Evolutionary conservation across 2,113 vertebrate species (phyloP), one percentile per base, ranked within the genome.

Genomic region (Caranx melampygus): DNA sequence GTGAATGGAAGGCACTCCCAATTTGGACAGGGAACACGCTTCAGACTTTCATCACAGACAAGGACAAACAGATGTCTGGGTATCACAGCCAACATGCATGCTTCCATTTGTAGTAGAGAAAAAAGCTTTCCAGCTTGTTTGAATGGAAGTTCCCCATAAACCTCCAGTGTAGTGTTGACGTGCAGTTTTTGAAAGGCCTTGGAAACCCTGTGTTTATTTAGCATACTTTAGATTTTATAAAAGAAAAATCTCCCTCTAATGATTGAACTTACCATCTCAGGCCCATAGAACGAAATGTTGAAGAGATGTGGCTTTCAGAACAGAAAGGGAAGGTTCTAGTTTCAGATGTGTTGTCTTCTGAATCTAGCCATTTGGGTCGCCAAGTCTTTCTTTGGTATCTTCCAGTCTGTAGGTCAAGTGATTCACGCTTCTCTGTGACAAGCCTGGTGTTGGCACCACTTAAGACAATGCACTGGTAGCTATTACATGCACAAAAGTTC

Each of bases 21-120:
- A 81, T 87, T 88, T 90, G 83, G 89, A 91, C 90, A 87, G 15
- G 61, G 82, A 88, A 92, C 89, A 91, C 86, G 79, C 82, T 88
- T 89, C 57, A 51, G 78, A 82, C 86, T 89, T 91, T 91, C 73
- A 89, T 85, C 82, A 59, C 85, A 83, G 83, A 94, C 90, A 89
- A 91, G 92, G 83, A 87, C 83, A 93, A 94, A 92, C 94, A 95
- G 94, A 95, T 94, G 92, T 94, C 88, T 75, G 59, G 49, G 79
- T 83, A 86, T 84, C 89, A 84, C 74, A 88, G 93, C 92, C 94
- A 94, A 92, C 88, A 92, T 69, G 78, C 86, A 88, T 51, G 67
- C 70, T 82, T 88, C 78, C 75, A 82, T 90, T 88, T 85, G 63
- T 79, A 73, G 59, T 45, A 35, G 63, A 75, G 77, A 72, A 72